Percentiles rank a stretch among this genome's conserved stretches.
Evolutionary conservation across 2,113 vertebrate species (phyloP).

Genomic region (Cinclus mexicanus): DNA sequence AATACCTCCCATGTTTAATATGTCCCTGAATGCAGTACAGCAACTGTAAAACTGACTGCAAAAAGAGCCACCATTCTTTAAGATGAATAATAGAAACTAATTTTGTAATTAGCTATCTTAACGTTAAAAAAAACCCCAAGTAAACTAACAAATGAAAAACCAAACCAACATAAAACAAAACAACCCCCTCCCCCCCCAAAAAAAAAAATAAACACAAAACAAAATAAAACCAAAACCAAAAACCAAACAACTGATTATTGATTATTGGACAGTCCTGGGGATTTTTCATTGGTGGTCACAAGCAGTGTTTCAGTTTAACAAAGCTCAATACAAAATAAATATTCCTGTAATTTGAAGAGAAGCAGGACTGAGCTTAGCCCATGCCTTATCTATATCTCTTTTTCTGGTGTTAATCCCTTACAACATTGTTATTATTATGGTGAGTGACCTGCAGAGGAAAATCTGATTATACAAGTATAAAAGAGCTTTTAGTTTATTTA

Average conservation of each 20-base stretch:
- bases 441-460: neutral
- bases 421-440: neutral
- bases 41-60: neutral
- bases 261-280: neutral
- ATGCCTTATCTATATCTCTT: fast-evolving
- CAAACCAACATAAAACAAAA: too few species aligned
- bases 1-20: neutral
- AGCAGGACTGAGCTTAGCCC: neutral
- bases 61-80: neutral
- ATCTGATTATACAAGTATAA: neutral
- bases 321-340: neutral
- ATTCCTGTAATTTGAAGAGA: neutral
- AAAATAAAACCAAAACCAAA: too few species aligned
- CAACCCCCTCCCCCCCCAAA: too few species aligned
- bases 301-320: neutral
- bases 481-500: neutral
- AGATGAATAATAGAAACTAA: neutral
- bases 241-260: neutral
- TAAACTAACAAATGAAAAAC: too few species aligned
- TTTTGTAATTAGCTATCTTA: neutral
- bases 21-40: too few species aligned
- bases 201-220: neutral
- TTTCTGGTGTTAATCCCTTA: neutral
- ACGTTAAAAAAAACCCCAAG: neutral
- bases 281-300: neutral